Conservation (phyloP, 2,797 vertebrate species). For the Vultur gryphus region DNA sequence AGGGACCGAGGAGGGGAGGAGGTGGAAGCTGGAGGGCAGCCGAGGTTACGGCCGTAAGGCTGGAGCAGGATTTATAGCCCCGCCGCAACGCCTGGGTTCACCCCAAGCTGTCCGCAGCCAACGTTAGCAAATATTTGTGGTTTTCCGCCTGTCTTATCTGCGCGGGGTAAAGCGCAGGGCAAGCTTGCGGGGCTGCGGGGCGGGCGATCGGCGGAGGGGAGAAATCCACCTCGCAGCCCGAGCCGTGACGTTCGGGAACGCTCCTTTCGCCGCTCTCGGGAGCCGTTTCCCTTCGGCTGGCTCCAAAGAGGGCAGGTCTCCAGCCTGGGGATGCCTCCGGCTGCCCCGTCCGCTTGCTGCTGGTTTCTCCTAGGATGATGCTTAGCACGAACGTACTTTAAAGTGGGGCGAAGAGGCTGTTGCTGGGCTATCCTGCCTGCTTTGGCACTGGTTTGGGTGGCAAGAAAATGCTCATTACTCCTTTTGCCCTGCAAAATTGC, state of each 20-base stretch:
- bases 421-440: not conserved
- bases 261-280: fast-evolving
- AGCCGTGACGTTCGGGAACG: not conserved
- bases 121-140: not conserved
- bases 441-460: not conserved
- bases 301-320: too few relatives aligned
- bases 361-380: not conserved
- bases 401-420: fast-evolving
- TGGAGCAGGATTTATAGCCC: not conserved
- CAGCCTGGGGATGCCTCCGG: fast-evolving
- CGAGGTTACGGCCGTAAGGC: not conserved
- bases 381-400: fast-evolving
- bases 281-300: not conserved
- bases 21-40: not conserved
- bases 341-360: not conserved
- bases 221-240: not conserved
- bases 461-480: not conserved
- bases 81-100: not conserved
- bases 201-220: not conserved
- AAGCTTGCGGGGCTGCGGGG: not conserved
- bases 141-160: not conserved
- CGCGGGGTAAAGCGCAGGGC: not conserved
- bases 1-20: not conserved
- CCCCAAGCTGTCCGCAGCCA: not conserved
- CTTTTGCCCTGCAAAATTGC: not conserved